Percentiles rank a stretch among this genome's conserved stretches.
These are phyloP conservation scores for Bathynomus jamesi DNA, from an alignment of 1,140 invertebrate species.

Conservation along the genomic window DNA sequence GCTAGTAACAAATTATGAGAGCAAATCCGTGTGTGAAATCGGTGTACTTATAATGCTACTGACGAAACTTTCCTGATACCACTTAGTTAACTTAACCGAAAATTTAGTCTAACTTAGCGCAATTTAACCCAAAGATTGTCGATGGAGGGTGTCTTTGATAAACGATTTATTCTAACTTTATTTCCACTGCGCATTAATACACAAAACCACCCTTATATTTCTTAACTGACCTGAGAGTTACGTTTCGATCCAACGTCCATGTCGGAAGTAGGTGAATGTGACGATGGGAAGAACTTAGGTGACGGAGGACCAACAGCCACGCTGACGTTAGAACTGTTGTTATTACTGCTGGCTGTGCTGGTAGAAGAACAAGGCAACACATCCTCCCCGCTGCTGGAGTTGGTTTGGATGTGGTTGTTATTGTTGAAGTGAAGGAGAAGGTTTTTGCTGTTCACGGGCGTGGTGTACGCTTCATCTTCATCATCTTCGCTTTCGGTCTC, in stretches of 20 bases:
- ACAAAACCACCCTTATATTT: background rate
- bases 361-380: too few species aligned
- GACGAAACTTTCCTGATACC: too few species aligned
- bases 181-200: background rate
- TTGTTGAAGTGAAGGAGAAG: conserved; percentile 6
- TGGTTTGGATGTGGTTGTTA: conserved; percentile 17
- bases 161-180: background rate
- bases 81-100: too few species aligned
- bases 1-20: too few species aligned
- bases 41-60: too few species aligned
- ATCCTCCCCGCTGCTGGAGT: conserved; percentile 17
- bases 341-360: too few species aligned
- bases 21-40: too few species aligned
- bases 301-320: too few species aligned
- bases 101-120: too few species aligned
- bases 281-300: conserved; percentile 6
- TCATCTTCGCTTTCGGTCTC: conserved; percentile 34
- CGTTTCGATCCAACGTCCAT: conserved; percentile 27
- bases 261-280: conserved; percentile 25
- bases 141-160: background rate
- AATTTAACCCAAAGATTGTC: background rate
- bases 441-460: conserved; percentile 22
- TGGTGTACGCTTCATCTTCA: conserved; percentile 37
- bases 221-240: conserved; percentile 25
- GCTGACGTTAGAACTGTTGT: too few species aligned